Percentiles rank a stretch among this genome's conserved stretches.
Conservation (phyloP, 2,113 vertebrate genomes). For the Lagenorhynchus albirostris region DNA sequence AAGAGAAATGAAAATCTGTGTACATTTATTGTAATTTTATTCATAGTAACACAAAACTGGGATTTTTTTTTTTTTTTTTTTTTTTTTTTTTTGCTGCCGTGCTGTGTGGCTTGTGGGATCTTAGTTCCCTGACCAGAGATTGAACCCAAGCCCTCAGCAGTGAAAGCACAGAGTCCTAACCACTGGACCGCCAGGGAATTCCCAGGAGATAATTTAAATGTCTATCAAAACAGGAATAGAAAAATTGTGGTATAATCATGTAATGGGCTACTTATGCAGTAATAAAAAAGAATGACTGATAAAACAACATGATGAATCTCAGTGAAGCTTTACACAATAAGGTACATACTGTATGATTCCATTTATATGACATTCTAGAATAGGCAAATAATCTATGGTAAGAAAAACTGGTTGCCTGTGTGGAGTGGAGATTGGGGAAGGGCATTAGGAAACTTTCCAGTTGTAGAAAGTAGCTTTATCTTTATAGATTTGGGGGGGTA, state of each 20-base stretch:
- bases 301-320: background rate
- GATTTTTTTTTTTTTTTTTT: background rate
- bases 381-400: background rate
- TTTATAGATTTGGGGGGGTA: background rate
- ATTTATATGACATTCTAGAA: background rate
- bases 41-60: background rate
- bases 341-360: background rate
- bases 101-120: background rate
- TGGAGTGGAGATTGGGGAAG: background rate
- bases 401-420: background rate
- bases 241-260: background rate
- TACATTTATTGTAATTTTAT: background rate
- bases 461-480: background rate
- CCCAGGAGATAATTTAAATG: background rate
- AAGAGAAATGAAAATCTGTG: background rate
- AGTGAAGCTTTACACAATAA: background rate
- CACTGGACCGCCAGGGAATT: background rate
- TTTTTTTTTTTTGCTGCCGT: background rate
- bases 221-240: background rate
- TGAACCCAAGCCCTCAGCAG: background rate
- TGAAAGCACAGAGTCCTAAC: background rate
- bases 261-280: background rate
- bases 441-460: background rate
- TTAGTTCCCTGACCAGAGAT: background rate
- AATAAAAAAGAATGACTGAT: background rate